Evolutionary conservation across 1,140 invertebrate genomes (phyloP).

Genomic region (Magallana gigas): DNA sequence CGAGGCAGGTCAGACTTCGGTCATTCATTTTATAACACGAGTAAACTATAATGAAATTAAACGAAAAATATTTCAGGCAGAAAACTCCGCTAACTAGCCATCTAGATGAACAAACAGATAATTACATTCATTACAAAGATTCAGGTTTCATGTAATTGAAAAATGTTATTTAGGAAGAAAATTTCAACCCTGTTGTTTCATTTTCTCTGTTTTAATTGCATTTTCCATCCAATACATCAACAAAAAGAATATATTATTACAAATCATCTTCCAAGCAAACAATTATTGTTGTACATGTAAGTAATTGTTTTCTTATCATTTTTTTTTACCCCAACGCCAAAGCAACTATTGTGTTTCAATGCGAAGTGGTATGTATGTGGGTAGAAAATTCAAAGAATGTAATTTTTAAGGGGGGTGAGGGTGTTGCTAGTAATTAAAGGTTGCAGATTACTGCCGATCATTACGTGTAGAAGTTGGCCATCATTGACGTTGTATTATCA

Average conservation of each 20-base stretch:
- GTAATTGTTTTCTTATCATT: too few species aligned
- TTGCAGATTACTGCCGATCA: not conserved
- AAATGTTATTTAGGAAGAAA: slow-evolving; percentile 11
- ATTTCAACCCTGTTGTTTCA: not conserved
- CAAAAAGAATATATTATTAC: not conserved
- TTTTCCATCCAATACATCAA: not conserved
- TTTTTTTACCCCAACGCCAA: not conserved
- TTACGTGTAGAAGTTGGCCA: not conserved
- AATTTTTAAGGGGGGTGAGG: not conserved
- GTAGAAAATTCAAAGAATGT: not conserved
- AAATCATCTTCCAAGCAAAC: not conserved
- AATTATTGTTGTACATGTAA: not conserved
- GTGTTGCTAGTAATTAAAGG: not conserved
- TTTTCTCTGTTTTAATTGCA: too few species aligned
- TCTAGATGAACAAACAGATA: slow-evolving; percentile 5
- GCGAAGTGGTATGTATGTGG: not conserved
- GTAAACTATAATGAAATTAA: slow-evolving; percentile 35
- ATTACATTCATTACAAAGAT: slow-evolving; percentile 29
- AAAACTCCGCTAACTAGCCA: slow-evolving; percentile 9
- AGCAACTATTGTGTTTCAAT: not conserved
- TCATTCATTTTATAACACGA: slow-evolving; percentile 19
- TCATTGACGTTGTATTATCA: not conserved
- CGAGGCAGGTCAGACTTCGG: not conserved
- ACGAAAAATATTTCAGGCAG: slow-evolving; percentile 33
- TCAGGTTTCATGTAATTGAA: slow-evolving; percentile 11